Conservation (phyloP, 2,797 vertebrate species). For the Sebastes diaconus region DNA sequence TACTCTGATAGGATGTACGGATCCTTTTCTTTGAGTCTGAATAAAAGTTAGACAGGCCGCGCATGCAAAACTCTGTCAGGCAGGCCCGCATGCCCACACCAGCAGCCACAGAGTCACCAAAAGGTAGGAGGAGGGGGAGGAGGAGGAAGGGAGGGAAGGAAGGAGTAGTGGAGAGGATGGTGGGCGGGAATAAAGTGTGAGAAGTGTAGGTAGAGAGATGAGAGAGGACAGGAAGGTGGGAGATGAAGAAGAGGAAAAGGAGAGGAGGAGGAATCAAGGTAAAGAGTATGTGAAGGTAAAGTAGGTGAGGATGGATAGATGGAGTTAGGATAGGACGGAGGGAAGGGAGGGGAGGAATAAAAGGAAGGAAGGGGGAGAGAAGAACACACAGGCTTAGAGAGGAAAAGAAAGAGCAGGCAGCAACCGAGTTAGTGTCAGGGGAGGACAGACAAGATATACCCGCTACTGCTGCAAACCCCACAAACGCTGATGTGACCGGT, state of each 20-base stretch:
- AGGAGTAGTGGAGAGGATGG: neutral
- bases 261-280: slow-evolving; percentile 45
- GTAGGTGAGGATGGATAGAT: neutral
- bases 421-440: slow-evolving; percentile 68
- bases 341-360: slow-evolving; percentile 54
- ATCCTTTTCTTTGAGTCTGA: slow-evolving; percentile 99
- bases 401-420: slow-evolving; percentile 85
- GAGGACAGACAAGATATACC: slow-evolving; percentile 49
- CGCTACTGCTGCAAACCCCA: slow-evolving; percentile 46
- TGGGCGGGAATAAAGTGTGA: neutral
- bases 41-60: slow-evolving; percentile 99
- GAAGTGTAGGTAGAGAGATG: slow-evolving; percentile 7
- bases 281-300: neutral
- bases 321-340: neutral
- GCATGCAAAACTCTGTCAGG: slow-evolving; percentile 99
- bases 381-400: slow-evolving; percentile 90
- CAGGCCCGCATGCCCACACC: slow-evolving; percentile 91
- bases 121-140: slow-evolving; percentile 82
- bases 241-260: neutral
- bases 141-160: neutral
- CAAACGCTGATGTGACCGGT: slow-evolving; percentile 33
- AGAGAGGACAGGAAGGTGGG: neutral
- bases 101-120: slow-evolving; percentile 86
- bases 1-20: slow-evolving; percentile 99
- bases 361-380: slow-evolving; percentile 79